These are phyloP conservation scores for Zaprionus gabonicus DNA, from an alignment of 1,140 invertebrate genomes.

Conservation along the genomic window DNA sequence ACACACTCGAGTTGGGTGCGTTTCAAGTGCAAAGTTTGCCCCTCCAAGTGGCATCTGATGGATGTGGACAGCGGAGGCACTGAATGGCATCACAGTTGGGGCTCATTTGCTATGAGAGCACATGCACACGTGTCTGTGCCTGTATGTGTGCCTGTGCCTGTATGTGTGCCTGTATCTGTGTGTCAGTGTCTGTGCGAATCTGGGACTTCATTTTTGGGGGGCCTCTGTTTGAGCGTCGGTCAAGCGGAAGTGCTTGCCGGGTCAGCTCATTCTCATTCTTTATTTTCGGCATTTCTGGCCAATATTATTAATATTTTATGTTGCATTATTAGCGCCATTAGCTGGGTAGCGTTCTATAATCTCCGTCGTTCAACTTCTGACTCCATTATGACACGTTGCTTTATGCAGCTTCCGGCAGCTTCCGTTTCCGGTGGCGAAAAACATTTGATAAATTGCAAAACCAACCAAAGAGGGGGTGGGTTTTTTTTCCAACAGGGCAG, in stretches of 20 bases:
- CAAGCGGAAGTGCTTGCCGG: constrained; percentile 50
- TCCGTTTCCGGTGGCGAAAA: constrained; percentile 64
- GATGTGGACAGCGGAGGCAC: background rate
- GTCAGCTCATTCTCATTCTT: constrained; percentile 22
- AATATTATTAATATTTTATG: constrained; percentile 64
- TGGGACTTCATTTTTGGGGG: constrained; percentile 40
- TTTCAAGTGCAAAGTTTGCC: constrained; percentile 67
- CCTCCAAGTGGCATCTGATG: constrained; percentile 31
- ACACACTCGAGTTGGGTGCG: constrained; percentile 33
- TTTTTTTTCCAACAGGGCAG: background rate
- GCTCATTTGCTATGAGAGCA: constrained; percentile 1
- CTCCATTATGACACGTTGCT: constrained; percentile 54
- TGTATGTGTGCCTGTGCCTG: constrained; percentile 5
- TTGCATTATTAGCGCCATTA: constrained; percentile 60
- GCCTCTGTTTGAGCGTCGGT: constrained; percentile 31
- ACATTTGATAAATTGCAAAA: constrained; percentile 72
- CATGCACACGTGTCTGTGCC: background rate
- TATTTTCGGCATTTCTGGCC: constrained; percentile 15
- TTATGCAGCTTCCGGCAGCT: constrained; percentile 58
- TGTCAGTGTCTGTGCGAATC: constrained; percentile 22
- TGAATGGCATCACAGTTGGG: background rate
- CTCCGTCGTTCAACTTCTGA: background rate
- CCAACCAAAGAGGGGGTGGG: constrained; percentile 28
- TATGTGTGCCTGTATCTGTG: background rate
- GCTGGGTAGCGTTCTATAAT: background rate